Conservation (phyloP, 2,888 invertebrate species). For the Erebia aethiops region DNA sequence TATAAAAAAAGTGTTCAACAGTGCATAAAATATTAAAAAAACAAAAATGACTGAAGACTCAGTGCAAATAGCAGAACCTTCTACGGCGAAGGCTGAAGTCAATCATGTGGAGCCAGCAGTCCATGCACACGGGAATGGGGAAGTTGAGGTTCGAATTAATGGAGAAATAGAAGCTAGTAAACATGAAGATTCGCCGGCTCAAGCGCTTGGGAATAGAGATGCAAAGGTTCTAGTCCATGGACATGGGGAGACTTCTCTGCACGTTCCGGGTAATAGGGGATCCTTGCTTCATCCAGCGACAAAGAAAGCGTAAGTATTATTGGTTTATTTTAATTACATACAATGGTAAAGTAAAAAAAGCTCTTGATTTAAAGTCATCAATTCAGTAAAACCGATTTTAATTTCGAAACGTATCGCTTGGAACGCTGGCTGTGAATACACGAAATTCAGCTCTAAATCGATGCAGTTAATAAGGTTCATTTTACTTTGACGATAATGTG, state of each 20-base stretch:
- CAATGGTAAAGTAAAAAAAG: no score
- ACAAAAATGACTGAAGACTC: slow-evolving; percentile 63
- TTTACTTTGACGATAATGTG: no score
- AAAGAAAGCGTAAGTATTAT: slow-evolving; percentile 35
- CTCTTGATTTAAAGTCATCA: no score
- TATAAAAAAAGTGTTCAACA: slow-evolving; percentile 22
- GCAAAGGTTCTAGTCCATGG: background rate
- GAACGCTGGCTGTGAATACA: no score
- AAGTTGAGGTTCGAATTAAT: slow-evolving; percentile 8
- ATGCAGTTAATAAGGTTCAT: no score
- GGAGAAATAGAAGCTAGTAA: background rate
- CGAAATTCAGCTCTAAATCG: no score
- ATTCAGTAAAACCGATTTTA: no score
- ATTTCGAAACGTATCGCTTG: no score
- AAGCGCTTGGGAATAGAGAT: background rate
- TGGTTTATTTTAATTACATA: background rate
- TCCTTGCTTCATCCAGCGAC: slow-evolving; percentile 29
- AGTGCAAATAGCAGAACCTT: slow-evolving; percentile 60
- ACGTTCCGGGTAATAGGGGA: slow-evolving; percentile 35
- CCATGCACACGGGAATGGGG: background rate
- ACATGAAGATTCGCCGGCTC: slow-evolving; percentile 1
- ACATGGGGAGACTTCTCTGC: slow-evolving; percentile 30
- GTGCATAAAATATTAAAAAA: slow-evolving; percentile 14
- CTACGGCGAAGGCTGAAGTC: slow-evolving; percentile 43
- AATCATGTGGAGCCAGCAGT: slow-evolving; percentile 38